Base-by-base conservation (phyloP, 2,888 invertebrate genomes). In the Drosophila anomalata region DNA sequence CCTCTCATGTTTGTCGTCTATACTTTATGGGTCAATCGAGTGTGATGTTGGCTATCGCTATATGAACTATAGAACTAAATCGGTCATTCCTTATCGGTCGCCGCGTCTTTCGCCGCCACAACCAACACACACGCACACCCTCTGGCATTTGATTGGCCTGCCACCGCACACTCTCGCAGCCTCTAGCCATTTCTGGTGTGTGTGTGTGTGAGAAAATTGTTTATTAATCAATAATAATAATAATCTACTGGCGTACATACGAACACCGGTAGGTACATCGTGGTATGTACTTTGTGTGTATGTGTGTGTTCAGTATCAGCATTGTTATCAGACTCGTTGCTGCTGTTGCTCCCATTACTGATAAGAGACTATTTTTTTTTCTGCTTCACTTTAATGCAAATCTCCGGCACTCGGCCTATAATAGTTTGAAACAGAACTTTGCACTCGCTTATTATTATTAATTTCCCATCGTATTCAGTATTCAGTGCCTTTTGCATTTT, bases 21-120 rank as follows among this genome's bases (percentile, higher is more conserved):
- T 60, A 48, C 67, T 70, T 73, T 60, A 57, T 72, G 65, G 71
- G 50, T 73, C 71, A 66, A 66, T 66, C 20, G 58, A 72, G 78
- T 57, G 59, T 60, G 65, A 24, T 42, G 67, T 48, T 66, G 63
- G 76, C 56, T 77, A 80, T 80, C 76, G 66, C 50, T 24, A 12
- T 53, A 24, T 66, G 59, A 44, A 59, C 53, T 72, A 57, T 77
- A 70, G 42, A 71, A 78, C 79, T 81, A 81, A 81, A 84, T 84
- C 81, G 78, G 82, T 82, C 85, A 82, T 68, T 73, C 29, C 69
- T 84, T 84, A 82, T 82, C 82, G 70, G 67, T 47, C 41, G 52
- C 61, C 62, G 56, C 56, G 22, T n/a, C 52, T 58, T 52, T 46
- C 72, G 41, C 41, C 20, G 41, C 41, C 42, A 42, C 67, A 60